Conservation (phyloP, 2,113 vertebrate species). For the Panthera leo region DNA sequence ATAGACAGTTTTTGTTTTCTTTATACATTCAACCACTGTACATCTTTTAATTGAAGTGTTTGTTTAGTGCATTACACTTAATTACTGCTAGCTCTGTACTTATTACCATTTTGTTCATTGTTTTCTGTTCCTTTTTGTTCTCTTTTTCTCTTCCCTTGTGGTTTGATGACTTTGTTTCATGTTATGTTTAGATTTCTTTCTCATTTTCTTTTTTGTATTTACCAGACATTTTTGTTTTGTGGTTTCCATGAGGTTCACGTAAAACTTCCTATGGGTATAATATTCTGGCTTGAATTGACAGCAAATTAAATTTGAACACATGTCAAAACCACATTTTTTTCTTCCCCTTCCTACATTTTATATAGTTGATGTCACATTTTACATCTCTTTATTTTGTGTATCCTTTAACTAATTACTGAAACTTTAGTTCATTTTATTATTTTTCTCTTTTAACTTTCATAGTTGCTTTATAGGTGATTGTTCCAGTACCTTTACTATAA, state of each 20-base stretch:
- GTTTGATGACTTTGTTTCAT: not conserved
- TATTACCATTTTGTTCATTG: not conserved
- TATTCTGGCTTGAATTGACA: not conserved
- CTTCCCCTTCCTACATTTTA: not conserved
- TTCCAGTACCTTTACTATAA: not conserved
- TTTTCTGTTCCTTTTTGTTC: not conserved
- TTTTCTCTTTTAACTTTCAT: not conserved
- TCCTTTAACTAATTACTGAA: not conserved
- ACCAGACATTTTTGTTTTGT: not conserved
- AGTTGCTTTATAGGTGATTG: not conserved
- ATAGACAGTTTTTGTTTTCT: not conserved
- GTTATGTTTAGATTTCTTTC: not conserved
- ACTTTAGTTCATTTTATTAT: not conserved
- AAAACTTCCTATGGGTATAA: not conserved
- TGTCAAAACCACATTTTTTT: not conserved
- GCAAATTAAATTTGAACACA: not conserved
- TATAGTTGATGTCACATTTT: not conserved
- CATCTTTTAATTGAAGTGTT: not conserved
- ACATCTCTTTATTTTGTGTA: not conserved
- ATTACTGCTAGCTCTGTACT: not conserved
- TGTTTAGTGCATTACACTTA: not conserved
- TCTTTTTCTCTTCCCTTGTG: not conserved
- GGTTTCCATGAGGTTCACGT: not conserved
- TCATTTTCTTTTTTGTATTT: not conserved
- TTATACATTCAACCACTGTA: not conserved